These are phyloP conservation scores for Gasterosteus aculeatus DNA, from an alignment of 2,113 vertebrate species.

Conservation along the genomic window DNA sequence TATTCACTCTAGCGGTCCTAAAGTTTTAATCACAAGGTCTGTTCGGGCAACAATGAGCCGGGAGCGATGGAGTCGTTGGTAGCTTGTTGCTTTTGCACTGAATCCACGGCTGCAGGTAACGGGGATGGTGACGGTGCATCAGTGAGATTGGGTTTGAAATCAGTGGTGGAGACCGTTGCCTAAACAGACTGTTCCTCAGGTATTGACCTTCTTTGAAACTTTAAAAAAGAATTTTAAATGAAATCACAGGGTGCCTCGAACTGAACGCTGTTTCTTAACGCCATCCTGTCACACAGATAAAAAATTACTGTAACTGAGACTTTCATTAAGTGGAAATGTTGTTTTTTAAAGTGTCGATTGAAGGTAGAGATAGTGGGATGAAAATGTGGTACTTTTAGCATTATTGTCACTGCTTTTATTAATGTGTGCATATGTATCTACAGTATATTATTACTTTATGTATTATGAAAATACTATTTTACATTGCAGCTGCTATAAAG, in stretches of 20 bases:
- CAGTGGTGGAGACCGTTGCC: constrained; percentile 17
- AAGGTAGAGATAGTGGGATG: background rate
- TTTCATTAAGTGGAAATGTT: background rate
- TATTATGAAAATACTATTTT: constrained; percentile 22
- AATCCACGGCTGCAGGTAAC: constrained; percentile 22
- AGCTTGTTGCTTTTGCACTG: constrained; percentile 42
- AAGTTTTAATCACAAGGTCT: background rate
- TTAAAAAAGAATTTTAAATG: constrained; percentile 11
- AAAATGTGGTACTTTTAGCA: constrained; percentile 22
- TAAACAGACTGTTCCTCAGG: constrained; percentile 53
- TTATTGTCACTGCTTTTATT: constrained; percentile 8
- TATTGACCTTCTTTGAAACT: constrained; percentile 32
- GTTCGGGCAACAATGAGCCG: constrained; percentile 28
- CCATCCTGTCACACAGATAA: constrained; percentile 15
- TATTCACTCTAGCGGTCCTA: constrained; percentile 1
- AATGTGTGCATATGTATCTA: constrained; percentile 30
- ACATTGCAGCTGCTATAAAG: constrained; percentile 17
- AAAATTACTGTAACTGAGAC: background rate
- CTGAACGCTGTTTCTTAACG: constrained; percentile 48
- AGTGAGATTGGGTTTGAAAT: constrained; percentile 14
- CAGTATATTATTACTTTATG: constrained; percentile 33
- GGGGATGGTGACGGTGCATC: background rate
- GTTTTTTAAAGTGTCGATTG: background rate
- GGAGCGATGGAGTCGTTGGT: constrained; percentile 7
- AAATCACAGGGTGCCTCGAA: constrained; percentile 62